Conservation (phyloP, 2,888 invertebrate genomes). For the Cotesia congregata region DNA sequence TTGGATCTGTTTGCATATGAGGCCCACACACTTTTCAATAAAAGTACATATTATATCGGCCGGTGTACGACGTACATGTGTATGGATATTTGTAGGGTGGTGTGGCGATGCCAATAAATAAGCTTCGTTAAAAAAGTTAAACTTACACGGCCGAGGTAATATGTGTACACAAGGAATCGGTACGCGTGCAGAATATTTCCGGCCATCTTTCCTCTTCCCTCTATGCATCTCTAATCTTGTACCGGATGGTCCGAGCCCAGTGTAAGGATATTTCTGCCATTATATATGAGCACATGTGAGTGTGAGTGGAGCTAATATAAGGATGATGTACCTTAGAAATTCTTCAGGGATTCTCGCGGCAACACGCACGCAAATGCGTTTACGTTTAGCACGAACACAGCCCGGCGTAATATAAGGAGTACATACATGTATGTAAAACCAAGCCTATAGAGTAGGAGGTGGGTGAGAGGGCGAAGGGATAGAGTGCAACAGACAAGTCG, state of each 20-base stretch:
- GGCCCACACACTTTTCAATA: slow-evolving; percentile 33
- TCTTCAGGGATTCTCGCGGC: background rate
- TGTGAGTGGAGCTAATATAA: background rate
- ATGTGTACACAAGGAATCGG: slow-evolving; percentile 27
- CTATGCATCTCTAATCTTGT: background rate
- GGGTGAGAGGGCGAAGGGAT: background rate
- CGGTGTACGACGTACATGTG: background rate
- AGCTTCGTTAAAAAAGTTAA: slow-evolving; percentile 51
- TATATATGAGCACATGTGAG: background rate
- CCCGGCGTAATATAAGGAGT: slow-evolving; percentile 1
- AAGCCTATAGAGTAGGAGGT: background rate
- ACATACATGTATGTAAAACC: slow-evolving; percentile 15
- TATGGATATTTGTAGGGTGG: slow-evolving; percentile 28
- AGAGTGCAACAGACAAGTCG: slow-evolving; percentile 47
- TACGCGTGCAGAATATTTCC: slow-evolving; percentile 15
- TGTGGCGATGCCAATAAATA: slow-evolving; percentile 48
- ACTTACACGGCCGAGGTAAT: slow-evolving; percentile 44
- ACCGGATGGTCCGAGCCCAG: too few species aligned
- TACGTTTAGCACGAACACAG: slow-evolving; percentile 47
- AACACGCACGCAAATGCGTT: slow-evolving; percentile 43
- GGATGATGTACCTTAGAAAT: background rate
- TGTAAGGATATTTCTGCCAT: too few species aligned
- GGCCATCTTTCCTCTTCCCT: slow-evolving; percentile 27
- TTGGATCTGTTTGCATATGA: slow-evolving; percentile 8
- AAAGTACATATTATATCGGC: background rate